Percentiles rank a stretch among this genome's conserved stretches.
Evolutionary conservation across 2,888 invertebrate species (phyloP).

Genomic region (Biston betularia): DNA sequence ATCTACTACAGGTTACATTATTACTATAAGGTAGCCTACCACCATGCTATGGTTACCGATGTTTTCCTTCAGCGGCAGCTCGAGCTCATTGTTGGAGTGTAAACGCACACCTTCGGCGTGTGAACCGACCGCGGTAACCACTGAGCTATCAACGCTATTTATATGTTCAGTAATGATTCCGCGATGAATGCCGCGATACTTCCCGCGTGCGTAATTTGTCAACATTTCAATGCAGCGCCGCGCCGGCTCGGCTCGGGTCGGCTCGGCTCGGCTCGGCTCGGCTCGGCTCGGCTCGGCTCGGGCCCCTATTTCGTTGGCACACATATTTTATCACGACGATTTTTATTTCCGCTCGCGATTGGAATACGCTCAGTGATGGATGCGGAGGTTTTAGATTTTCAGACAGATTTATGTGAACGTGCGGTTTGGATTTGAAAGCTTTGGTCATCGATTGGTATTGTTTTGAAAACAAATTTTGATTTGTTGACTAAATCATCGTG

Average conservation of each 20-base stretch:
- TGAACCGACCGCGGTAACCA: too few relatives aligned
- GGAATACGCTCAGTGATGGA: conserved; percentile 40
- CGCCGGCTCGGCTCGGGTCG: too few relatives aligned
- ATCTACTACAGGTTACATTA: too few relatives aligned
- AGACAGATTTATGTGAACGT: conserved; percentile 16
- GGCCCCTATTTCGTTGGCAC: conserved; percentile 4
- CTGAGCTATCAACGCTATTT: too few relatives aligned
- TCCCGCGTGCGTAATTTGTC: conserved; percentile 20
- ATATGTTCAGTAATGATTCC: too few relatives aligned
- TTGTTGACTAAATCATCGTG: not conserved
- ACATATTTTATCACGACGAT: conserved; percentile 40
- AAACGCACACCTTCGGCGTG: too few relatives aligned
- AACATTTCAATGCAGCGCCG: conserved; percentile 13
- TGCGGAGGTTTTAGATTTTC: conserved; percentile 25
- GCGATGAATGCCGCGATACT: not conserved
- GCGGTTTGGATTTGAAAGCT: conserved; percentile 9
- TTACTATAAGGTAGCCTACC: too few relatives aligned
- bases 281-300: too few relatives aligned
- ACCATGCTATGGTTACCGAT: too few relatives aligned
- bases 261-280: too few relatives aligned
- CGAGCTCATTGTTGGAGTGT: too few relatives aligned
- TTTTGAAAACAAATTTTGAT: conserved; percentile 6
- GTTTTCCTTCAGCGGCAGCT: too few relatives aligned
- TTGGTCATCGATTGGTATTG: conserved; percentile 6
- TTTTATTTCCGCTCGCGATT: conserved; percentile 34